phyloP scores from a whole-genome alignment of 2,113 vertebrate species.

The Proteles cristata region DNA sequence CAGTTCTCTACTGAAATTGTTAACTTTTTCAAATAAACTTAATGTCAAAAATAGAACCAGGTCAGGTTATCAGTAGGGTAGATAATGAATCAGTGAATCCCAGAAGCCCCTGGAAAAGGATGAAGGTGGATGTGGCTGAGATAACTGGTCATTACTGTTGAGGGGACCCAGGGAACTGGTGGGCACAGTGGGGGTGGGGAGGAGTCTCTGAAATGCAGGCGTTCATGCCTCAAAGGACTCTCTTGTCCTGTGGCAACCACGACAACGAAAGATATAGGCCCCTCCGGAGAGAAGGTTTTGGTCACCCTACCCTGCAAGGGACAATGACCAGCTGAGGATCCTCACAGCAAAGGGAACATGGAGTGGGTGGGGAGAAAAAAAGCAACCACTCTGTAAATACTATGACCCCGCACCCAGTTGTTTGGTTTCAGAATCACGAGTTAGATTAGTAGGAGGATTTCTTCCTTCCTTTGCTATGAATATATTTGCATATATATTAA shows the following conservation, averaged over 20 bases:
- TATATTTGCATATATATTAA: neutral
- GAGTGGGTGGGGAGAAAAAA: neutral
- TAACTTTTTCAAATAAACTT: neutral
- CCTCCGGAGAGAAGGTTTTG: neutral
- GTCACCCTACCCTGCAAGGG: neutral
- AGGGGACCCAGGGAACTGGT: rapidly evolving
- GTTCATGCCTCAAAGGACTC: neutral
- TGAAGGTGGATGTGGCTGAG: neutral
- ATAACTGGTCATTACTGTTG: rapidly evolving
- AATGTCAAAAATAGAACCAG: neutral
- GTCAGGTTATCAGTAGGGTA: neutral
- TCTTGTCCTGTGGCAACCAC: too few species aligned
- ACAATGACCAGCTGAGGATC: neutral
- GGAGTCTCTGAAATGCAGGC: neutral
- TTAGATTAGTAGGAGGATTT: neutral
- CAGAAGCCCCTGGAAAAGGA: neutral
- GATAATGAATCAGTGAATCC: neutral
- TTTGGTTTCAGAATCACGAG: neutral
- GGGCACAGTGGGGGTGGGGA: rapidly evolving
- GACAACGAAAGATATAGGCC: neutral
- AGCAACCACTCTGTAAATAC: neutral
- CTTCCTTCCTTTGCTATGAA: neutral
- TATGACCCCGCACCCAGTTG: too few species aligned
- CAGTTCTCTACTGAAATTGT: neutral
- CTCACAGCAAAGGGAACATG: neutral